Base-by-base conservation (phyloP, 2,888 invertebrate genomes). In the Scrobipalpa costella region DNA sequence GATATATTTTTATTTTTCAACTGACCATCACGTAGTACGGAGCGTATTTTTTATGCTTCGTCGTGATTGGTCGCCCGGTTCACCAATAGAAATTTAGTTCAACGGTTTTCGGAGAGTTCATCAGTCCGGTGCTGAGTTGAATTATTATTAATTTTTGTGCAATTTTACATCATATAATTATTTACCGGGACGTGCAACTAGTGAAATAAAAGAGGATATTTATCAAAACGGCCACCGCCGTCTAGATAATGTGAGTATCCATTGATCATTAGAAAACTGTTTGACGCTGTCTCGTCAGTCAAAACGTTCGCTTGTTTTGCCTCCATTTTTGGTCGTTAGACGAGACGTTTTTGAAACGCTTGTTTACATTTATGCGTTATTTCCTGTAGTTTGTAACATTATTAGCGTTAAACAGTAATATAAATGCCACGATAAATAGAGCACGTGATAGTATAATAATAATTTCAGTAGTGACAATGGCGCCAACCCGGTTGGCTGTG, bases 401-500 rank as follows among this genome's bases (percentile, higher is more conserved):
- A 17, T 55, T 15, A 13, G 6, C 52, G 13, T n/a, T 27, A 7
- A 33, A n/a, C n/a, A 55, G 64, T 68, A 65, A 66, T 64, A 72
- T 68, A 72, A 67, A 64, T 65, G 69, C 67, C 64, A 69, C 72
- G 63, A 72, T 72, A 57, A 67, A 21, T 60, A 72, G 73, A 72
- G 70, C 84, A 82, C 81, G 84, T 86, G 86, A 81, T 81, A 71
- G 71, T 72, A 13, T 71, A 66, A 65, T 70, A 69, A 68, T 73
- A 78, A 79, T 75, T 86, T 84, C 80, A 84, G 83, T 79, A 74
- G 66, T 68, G 71, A 70, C 72, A 84, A 94, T 95, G 94, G 94
- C 94, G 83, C 94, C 94, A 80, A 91, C 93, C 64, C 92, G 93
- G 87, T 84, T 92, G 86, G 83, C 92, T 77, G 91, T 90, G 70